Percentiles rank a stretch among this genome's conserved stretches.
These are phyloP conservation scores for Sebastes melanostomus DNA, from an alignment of 2,797 vertebrate species.

Conservation along the genomic window DNA sequence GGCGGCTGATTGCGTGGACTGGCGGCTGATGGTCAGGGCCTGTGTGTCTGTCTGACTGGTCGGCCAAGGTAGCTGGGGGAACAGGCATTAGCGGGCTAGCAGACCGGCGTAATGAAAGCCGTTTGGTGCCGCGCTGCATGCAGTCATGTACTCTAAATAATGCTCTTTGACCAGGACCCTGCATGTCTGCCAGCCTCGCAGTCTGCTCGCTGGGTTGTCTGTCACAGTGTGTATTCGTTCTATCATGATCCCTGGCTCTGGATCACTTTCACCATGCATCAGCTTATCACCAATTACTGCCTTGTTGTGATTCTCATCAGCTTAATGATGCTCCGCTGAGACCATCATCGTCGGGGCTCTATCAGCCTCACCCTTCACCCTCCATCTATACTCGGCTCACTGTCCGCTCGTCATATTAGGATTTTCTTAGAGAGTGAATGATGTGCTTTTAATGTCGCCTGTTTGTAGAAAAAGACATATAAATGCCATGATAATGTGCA, in stretches of 20 bases:
- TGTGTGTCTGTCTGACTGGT: slow-evolving; percentile 76
- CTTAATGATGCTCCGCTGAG: slow-evolving; percentile 76
- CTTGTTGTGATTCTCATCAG: slow-evolving; percentile 79
- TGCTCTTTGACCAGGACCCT: slow-evolving; percentile 74
- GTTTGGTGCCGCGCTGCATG: slow-evolving; percentile 63
- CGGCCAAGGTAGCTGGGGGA: slow-evolving; percentile 46
- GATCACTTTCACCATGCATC: slow-evolving; percentile 80
- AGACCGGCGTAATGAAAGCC: slow-evolving; percentile 70
- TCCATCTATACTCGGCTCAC: slow-evolving; percentile 15
- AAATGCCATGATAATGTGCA: no score
- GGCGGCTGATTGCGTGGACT: slow-evolving; percentile 77
- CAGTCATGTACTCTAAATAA: slow-evolving; percentile 71
- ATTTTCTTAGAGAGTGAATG: neutral
- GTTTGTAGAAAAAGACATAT: no score
- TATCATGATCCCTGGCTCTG: slow-evolving; percentile 74
- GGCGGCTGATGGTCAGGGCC: slow-evolving; percentile 82
- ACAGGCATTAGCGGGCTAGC: slow-evolving; percentile 60
- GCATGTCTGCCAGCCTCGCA: slow-evolving; percentile 60
- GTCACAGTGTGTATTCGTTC: slow-evolving; percentile 39
- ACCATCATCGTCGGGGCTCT: slow-evolving; percentile 50
- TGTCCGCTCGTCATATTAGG: neutral
- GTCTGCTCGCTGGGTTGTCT: slow-evolving; percentile 50
- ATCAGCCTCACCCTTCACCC: slow-evolving; percentile 43
- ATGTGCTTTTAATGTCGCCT: neutral
- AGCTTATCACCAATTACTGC: slow-evolving; percentile 80